These are phyloP conservation scores for Urocitellus parryii DNA, from an alignment of 2,113 vertebrate species.

Conservation along the genomic window DNA sequence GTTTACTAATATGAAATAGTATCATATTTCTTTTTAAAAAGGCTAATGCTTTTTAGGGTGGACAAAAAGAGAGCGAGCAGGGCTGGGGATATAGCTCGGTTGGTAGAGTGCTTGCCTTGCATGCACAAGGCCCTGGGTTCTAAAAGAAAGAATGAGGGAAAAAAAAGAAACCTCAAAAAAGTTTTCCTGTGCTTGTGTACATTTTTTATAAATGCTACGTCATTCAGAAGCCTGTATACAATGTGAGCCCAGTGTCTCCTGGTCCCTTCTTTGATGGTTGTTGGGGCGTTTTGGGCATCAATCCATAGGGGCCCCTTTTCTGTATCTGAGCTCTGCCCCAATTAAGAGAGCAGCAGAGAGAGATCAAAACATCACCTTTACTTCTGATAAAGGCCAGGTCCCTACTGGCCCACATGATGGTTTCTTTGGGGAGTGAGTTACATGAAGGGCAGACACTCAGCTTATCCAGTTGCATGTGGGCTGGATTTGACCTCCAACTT, in stretches of 20 bases:
- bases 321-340: background rate
- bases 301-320: background rate
- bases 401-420: accelerated
- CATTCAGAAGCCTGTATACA: background rate
- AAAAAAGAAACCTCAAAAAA: background rate
- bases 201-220: background rate
- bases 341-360: background rate
- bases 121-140: too few relatives aligned
- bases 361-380: background rate
- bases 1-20: too few relatives aligned
- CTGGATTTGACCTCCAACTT: background rate
- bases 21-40: background rate
- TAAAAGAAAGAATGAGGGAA: background rate
- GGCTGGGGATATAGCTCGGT: too few relatives aligned
- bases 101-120: too few relatives aligned
- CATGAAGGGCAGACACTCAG: background rate
- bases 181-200: background rate
- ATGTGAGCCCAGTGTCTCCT: too few relatives aligned
- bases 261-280: too few relatives aligned
- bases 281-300: background rate
- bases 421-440: background rate
- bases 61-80: background rate
- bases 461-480: background rate
- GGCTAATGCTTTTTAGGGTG: background rate
- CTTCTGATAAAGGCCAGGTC: background rate